Evolutionary conservation across 2,888 invertebrate species (phyloP).

Genomic region (Agrochola litura): DNA sequence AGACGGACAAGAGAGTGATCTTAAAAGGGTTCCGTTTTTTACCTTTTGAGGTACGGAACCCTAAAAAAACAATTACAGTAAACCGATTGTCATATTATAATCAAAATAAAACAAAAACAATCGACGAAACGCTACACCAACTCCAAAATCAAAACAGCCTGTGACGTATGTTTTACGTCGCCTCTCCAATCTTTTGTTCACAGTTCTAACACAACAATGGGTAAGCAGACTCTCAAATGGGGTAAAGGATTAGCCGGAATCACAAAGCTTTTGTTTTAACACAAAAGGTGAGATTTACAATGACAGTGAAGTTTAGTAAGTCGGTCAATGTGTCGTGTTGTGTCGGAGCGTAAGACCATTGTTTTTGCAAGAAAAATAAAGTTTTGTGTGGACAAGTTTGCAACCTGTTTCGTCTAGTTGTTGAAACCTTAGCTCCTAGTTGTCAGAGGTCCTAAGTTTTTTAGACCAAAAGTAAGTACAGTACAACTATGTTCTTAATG

Average conservation of each 20-base stretch:
- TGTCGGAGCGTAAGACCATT: conserved; percentile 37
- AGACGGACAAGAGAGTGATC: too few species aligned
- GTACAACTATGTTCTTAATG: too few species aligned
- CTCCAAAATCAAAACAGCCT: conserved; percentile 31
- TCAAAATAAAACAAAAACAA: conserved; percentile 14
- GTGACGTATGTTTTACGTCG: conserved; percentile 36
- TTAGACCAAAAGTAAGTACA: background rate
- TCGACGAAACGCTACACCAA: conserved; percentile 10
- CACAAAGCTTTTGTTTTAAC: conserved; percentile 59
- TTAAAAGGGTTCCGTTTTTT: too few species aligned
- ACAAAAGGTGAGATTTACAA: conserved; percentile 66
- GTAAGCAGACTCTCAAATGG: conserved; percentile 58
- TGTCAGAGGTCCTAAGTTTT: background rate
- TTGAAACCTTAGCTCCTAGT: background rate
- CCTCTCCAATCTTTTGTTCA: conserved; percentile 56
- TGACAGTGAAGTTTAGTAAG: conserved; percentile 62
- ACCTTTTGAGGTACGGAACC: too few species aligned
- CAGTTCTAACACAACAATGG: conserved; percentile 56
- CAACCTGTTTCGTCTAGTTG: background rate
- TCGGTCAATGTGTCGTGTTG: conserved; percentile 61
- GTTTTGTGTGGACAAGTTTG: conserved; percentile 13
- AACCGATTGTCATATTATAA: too few species aligned
- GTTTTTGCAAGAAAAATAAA: conserved; percentile 39
- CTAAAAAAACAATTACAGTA: conserved; percentile 19
- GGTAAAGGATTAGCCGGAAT: conserved; percentile 65